Evolutionary conservation across 2,797 vertebrate species (phyloP).

Genomic region (Sylvilagus floridanus): DNA sequence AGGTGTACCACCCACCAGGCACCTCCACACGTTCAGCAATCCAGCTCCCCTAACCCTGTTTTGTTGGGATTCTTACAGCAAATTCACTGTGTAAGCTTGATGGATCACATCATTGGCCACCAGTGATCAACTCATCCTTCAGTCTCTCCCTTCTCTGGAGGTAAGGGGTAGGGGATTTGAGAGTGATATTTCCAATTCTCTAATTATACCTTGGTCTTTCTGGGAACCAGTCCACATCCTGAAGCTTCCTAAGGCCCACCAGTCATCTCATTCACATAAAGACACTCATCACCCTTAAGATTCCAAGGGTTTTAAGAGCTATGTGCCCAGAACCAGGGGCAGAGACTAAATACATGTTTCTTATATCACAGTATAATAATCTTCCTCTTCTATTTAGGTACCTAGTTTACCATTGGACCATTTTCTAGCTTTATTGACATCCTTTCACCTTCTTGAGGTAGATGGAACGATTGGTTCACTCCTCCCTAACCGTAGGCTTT

Average conservation of each 20-base stretch:
- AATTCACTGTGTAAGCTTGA: background rate
- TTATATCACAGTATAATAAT: background rate
- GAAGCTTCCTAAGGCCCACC: background rate
- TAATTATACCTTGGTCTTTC: background rate
- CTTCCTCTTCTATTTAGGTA: background rate
- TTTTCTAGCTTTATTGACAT: constrained; percentile 18
- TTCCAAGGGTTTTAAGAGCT: background rate
- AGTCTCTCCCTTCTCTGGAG: background rate
- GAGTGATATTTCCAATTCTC: background rate
- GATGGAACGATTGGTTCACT: background rate
- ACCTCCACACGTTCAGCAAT: background rate
- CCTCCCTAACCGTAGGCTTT: background rate
- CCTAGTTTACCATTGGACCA: background rate
- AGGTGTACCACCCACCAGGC: background rate
- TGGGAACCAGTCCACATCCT: background rate
- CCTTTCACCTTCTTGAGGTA: background rate
- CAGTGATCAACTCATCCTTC: background rate
- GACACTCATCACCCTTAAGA: background rate
- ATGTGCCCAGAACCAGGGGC: background rate
- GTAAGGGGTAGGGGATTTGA: too few species aligned
- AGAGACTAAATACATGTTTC: background rate
- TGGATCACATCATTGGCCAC: background rate
- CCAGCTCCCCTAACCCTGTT: background rate
- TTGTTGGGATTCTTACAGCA: background rate
- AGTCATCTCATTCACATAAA: background rate